Evolutionary conservation across 2,797 vertebrate genomes (phyloP), one percentile per base, ranked within the genome.

Genomic region (Danio albolineatus): DNA sequence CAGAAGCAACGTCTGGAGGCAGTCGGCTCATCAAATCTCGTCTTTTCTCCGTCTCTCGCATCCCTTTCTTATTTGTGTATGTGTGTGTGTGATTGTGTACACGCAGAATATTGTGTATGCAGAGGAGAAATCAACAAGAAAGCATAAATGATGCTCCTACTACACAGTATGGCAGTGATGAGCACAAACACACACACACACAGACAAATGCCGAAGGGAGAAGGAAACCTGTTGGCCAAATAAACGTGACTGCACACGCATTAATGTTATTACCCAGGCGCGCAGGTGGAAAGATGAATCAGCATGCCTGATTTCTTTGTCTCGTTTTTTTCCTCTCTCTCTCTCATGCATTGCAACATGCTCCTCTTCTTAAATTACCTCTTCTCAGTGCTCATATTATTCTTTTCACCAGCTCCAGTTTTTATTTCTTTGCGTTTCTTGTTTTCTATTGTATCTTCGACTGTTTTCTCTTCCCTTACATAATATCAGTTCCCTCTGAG

Each of bases 1-100:
- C 90, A 93, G 90, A 92, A 91, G 87, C 82, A 46, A 77, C 86
- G 90, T 91, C 91, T 89, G 89, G 88, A 90, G 91, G 90, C 90
- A 87, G 90, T 87, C 70, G 43, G 87, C 91, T 88, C 89, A 91
- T 89, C 91, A 90, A 91, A 91, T 85, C 91, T 88, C 88, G 51
- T 46, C 44, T 79, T 82, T 79, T 69, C 65, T 76, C 57, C 21
- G 1, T 71, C 53, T 75, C 36, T 69, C 36, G 2, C 28, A 61
- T 53, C 17, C 39, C 17, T 62, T 21, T 80, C 10, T 80, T 2
- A 53, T 19, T 71, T 49, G 10, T 72, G 48, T 74, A 39, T 43
- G n/a, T 73, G 48, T 65, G 82, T 61, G 28, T 49, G 41, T 73
- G 57, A 56, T 79, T 74, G 70, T 78, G 66, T 76, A 53, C 49